These are phyloP conservation scores for Lacerta bilineata DNA, from an alignment of 2,797 vertebrate species.

Conservation along the genomic window DNA sequence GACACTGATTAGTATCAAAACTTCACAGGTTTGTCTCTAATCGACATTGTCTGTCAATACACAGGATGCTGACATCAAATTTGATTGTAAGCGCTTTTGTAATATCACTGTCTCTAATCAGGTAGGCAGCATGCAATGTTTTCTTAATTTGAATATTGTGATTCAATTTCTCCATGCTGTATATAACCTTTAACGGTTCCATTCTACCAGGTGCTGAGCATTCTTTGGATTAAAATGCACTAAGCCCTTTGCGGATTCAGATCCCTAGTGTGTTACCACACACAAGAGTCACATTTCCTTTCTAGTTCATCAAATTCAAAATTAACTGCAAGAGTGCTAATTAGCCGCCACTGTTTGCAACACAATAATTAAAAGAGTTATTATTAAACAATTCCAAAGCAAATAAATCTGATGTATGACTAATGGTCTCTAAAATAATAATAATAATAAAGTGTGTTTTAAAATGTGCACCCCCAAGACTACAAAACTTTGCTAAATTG, in stretches of 20 bases:
- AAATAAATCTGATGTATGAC: slow-evolving; percentile 58
- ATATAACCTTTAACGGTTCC: slow-evolving; percentile 35
- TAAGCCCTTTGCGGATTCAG: slow-evolving; percentile 49
- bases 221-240: slow-evolving; percentile 44
- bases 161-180: slow-evolving; percentile 60
- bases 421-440: neutral
- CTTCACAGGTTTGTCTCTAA: slow-evolving; percentile 55
- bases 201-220: slow-evolving; percentile 43
- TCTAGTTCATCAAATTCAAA: slow-evolving; percentile 54
- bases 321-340: slow-evolving; percentile 57
- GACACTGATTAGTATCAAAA: slow-evolving; percentile 57
- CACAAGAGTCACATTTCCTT: slow-evolving; percentile 55
- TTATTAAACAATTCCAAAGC: slow-evolving; percentile 42
- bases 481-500: slow-evolving; percentile 52
- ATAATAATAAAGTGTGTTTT: slow-evolving; percentile 16
- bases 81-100: slow-evolving; percentile 50
- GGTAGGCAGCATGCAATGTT: neutral
- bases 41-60: slow-evolving; percentile 53
- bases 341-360: slow-evolving; percentile 46
- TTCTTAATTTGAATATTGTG: slow-evolving; percentile 52
- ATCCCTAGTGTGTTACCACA: slow-evolving; percentile 50
- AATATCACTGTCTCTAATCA: slow-evolving; percentile 62
- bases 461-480: neutral
- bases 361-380: slow-evolving; percentile 38
- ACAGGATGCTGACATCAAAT: slow-evolving; percentile 51